These are phyloP conservation scores for Heterodera filipjevi DNA, from an alignment of 2,888 invertebrate genomes.

Conservation along the genomic window DNA sequence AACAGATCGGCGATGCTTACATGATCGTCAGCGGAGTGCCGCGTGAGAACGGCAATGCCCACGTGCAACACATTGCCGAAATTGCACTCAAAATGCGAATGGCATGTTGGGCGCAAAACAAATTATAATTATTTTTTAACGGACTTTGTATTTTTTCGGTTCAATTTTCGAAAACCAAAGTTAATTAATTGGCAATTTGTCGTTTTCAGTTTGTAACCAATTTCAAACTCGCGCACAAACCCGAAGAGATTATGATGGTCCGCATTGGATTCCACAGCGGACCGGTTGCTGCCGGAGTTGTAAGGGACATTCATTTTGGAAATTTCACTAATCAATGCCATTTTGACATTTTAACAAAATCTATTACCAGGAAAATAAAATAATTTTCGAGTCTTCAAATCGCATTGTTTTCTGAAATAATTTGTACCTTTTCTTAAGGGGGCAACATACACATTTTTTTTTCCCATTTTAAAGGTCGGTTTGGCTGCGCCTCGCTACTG, in stretches of 20 bases:
- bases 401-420: no score
- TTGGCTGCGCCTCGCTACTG: constrained; percentile 55
- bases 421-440: no score
- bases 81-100: constrained; percentile 63
- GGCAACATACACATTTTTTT: no score
- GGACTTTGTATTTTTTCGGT: no score
- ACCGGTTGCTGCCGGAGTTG: constrained; percentile 63
- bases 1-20: constrained; percentile 62
- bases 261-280: constrained; percentile 64
- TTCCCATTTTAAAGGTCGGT: constrained; percentile 43
- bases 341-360: no score
- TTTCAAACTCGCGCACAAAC: constrained; percentile 62
- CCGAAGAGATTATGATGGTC: constrained; percentile 53
- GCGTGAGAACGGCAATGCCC: constrained; percentile 62
- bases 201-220: constrained; percentile 44
- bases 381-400: no score
- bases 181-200: not conserved
- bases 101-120: not conserved
- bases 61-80: constrained; percentile 62
- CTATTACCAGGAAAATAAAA: no score
- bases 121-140: no score
- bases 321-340: not conserved
- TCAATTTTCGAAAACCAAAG: no score
- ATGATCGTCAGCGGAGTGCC: constrained; percentile 65
- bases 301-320: not conserved